Conservation (phyloP, 2,888 invertebrate genomes). For the Tachina lurida region DNA sequence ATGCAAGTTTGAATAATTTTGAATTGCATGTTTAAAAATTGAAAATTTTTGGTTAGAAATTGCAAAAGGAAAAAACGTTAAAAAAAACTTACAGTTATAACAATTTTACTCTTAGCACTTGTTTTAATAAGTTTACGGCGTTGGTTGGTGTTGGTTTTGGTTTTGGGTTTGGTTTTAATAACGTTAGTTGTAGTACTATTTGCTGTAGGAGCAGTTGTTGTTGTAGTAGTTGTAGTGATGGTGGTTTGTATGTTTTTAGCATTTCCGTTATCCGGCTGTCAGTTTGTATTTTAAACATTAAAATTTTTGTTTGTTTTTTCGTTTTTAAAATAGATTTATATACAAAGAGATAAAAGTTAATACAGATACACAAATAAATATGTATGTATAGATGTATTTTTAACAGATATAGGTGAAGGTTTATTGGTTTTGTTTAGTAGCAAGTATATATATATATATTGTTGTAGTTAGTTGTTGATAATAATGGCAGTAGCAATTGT, state of each 20-base stretch:
- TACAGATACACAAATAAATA: conserved; percentile 5
- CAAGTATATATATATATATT: conserved; percentile 28
- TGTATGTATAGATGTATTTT: background rate
- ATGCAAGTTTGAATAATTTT: conserved; percentile 12
- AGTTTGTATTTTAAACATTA: conserved; percentile 67
- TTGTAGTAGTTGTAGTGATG: conserved; percentile 55
- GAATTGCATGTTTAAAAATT: conserved; percentile 32
- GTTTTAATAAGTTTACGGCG: conserved; percentile 72
- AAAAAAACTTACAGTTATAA: conserved; percentile 77
- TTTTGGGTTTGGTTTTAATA: conserved; percentile 65
- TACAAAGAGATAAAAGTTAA: conserved; percentile 36
- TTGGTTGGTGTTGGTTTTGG: conserved; percentile 67
- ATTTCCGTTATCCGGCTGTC: conserved; percentile 77
- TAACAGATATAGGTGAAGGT: conserved; percentile 62
- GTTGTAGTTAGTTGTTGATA: conserved; percentile 47
- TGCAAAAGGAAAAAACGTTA: conserved; percentile 8
- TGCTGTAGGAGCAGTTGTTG: conserved; percentile 35
- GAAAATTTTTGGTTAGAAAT: conserved; percentile 21
- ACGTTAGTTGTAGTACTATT: conserved; percentile 20
- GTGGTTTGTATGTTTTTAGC: conserved; percentile 73
- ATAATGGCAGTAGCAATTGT: conserved; percentile 41
- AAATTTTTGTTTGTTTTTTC: conserved; percentile 44
- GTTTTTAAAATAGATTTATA: conserved; percentile 13
- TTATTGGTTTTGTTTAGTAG: conserved; percentile 59
- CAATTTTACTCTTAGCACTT: conserved; percentile 74